Evolutionary conservation across 2,113 vertebrate species (phyloP).

Genomic region (Corydoras maculifer): DNA sequence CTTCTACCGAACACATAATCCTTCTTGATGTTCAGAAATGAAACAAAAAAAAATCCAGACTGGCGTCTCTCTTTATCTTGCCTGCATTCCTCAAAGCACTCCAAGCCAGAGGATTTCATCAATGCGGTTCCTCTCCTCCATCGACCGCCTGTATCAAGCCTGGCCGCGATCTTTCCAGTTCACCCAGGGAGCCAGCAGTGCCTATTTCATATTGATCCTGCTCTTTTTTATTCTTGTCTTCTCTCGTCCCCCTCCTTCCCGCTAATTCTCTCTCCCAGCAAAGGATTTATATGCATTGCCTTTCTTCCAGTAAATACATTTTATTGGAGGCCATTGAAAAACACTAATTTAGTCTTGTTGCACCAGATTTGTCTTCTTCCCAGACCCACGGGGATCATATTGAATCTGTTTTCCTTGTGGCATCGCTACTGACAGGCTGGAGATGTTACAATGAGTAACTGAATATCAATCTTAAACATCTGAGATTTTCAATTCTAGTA

Average conservation of each 20-base stretch:
- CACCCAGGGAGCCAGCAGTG: constrained; percentile 60
- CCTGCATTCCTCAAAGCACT: constrained; percentile 42
- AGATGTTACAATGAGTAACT: background rate
- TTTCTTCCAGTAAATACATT: constrained; percentile 52
- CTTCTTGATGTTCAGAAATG: background rate
- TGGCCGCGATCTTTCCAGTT: constrained; percentile 59
- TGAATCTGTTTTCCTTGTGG: constrained; percentile 7
- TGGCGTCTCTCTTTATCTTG: constrained; percentile 45
- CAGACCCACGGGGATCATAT: constrained; percentile 1
- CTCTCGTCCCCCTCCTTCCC: constrained; percentile 4
- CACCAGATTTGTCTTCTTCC: background rate
- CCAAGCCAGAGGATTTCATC: constrained; percentile 62
- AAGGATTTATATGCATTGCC: constrained; percentile 49
- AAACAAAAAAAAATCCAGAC: background rate
- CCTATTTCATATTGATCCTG: constrained; percentile 60
- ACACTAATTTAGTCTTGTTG: constrained; percentile 36
- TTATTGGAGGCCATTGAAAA: constrained; percentile 39
- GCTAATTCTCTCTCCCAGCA: constrained; percentile 7
- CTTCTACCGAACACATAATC: background rate
- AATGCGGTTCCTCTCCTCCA: constrained; percentile 57
- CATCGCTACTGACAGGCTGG: background rate
- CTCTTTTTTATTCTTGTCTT: constrained; percentile 41
- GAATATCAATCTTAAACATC: background rate
- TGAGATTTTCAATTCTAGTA: background rate
- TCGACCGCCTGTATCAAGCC: constrained; percentile 62